These are phyloP conservation scores for Zaprionus davidi DNA, from an alignment of 1,140 invertebrate species.

Conservation along the genomic window DNA sequence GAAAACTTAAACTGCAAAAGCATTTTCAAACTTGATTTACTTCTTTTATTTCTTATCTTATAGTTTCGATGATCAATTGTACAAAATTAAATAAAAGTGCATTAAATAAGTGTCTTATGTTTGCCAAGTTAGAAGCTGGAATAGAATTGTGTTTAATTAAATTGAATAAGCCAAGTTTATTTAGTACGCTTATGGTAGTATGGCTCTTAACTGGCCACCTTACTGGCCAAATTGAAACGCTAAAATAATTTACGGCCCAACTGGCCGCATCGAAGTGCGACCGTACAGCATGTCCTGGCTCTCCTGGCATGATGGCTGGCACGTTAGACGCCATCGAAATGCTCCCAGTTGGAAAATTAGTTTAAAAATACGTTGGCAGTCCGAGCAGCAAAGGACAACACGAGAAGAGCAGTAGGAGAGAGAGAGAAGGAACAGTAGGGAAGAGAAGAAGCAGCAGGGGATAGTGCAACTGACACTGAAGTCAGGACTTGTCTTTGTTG, in stretches of 20 bases:
- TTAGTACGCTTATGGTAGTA: not conserved
- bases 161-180: constrained; percentile 66
- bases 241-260: constrained; percentile 80
- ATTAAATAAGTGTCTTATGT: not conserved
- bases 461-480: not conserved
- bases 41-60: not conserved
- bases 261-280: constrained; percentile 28
- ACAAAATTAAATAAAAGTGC: not conserved
- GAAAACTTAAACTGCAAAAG: too few relatives aligned
- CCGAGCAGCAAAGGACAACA: constrained; percentile 20
- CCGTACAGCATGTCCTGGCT: constrained; percentile 12
- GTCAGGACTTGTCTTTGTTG: constrained; percentile 14
- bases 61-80: not conserved
- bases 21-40: not conserved
- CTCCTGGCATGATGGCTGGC: constrained; percentile 42
- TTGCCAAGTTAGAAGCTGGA: not conserved
- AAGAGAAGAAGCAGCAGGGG: not conserved
- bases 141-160: constrained; percentile 49
- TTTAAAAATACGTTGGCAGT: constrained; percentile 73
- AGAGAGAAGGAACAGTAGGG: not conserved
- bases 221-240: constrained; percentile 72
- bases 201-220: constrained; percentile 46
- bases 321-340: constrained; percentile 69
- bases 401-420: not conserved
- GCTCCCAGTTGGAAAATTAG: constrained; percentile 82